A percentile compares a stretch with the other conserved stretches of the same genome.
Evolutionary conservation across 2,113 vertebrate species (phyloP).

Genomic region (Callipepla californica): DNA sequence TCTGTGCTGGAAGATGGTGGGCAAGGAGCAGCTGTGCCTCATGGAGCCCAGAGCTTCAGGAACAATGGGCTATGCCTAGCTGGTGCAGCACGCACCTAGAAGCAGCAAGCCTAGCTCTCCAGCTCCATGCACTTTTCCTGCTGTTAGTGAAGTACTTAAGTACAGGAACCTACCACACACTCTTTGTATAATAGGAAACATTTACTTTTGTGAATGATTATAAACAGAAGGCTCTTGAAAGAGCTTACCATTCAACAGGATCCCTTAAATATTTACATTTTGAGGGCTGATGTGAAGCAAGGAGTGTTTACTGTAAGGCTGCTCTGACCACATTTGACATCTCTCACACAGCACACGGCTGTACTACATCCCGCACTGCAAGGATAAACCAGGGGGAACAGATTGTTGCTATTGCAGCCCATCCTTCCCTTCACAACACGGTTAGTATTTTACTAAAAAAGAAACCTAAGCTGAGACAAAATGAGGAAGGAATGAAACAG

Average conservation of each 20-base stretch:
- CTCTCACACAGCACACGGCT: not conserved
- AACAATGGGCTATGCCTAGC: not conserved
- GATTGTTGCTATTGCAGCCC: not conserved
- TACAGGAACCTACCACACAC: slow-evolving; percentile 16
- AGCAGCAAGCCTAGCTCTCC: not conserved
- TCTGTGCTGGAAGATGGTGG: not conserved
- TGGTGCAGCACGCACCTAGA: not conserved
- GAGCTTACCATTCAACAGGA: slow-evolving; percentile 38
- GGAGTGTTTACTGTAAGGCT: not conserved
- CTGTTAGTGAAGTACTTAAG: not conserved
- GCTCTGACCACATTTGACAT: not conserved
- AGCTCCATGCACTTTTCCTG: not conserved
- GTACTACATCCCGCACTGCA: not conserved
- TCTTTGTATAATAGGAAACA: slow-evolving; percentile 33
- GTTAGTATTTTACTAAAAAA: not conserved
- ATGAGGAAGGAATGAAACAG: not conserved
- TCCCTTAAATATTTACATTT: slow-evolving; percentile 70
- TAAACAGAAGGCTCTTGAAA: slow-evolving; percentile 71
- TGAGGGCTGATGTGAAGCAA: not conserved
- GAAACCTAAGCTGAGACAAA: not conserved
- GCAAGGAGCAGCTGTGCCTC: not conserved
- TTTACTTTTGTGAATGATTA: slow-evolving; percentile 54
- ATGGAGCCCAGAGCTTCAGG: not conserved
- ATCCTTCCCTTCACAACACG: not conserved
- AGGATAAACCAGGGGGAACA: not conserved